Evolutionary conservation across 2,888 invertebrate genomes (phyloP).

Genomic region (Conops quadrifasciatus): DNA sequence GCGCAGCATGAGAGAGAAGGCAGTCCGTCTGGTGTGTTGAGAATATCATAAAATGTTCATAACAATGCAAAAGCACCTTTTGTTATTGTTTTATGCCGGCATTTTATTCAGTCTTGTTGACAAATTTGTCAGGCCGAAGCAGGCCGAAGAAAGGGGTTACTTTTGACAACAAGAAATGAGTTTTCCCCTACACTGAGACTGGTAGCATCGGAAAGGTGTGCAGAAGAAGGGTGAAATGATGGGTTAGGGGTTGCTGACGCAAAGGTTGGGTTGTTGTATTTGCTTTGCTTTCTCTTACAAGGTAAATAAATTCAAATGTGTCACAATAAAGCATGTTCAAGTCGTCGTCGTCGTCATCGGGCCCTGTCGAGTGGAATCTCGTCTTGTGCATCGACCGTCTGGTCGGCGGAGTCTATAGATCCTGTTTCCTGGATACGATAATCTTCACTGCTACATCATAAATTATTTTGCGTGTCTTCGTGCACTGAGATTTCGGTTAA

Average conservation of each 20-base stretch:
- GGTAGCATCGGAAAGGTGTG: neutral
- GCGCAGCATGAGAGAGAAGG: neutral
- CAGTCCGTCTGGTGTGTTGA: neutral
- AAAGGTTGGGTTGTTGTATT: neutral
- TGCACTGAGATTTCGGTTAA: neutral
- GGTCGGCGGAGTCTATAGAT: neutral
- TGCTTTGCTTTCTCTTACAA: neutral
- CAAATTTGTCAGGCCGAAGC: neutral
- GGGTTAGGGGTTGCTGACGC: neutral
- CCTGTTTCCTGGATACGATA: neutral
- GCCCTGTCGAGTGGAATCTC: neutral
- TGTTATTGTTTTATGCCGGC: neutral
- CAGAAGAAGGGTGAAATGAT: neutral
- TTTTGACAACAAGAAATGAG: neutral
- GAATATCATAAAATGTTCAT: neutral
- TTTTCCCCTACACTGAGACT: too few species aligned
- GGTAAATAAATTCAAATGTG: constrained; percentile 20
- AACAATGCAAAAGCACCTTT: neutral
- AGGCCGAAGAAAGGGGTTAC: neutral
- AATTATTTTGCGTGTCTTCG: neutral
- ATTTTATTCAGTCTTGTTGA: neutral
- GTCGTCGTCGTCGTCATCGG: neutral
- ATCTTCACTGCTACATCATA: too few species aligned
- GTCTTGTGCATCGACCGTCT: neutral
- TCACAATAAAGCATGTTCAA: constrained; percentile 7